Base-by-base conservation (phyloP, 2,113 vertebrate species). In the Heliornis fulica region DNA sequence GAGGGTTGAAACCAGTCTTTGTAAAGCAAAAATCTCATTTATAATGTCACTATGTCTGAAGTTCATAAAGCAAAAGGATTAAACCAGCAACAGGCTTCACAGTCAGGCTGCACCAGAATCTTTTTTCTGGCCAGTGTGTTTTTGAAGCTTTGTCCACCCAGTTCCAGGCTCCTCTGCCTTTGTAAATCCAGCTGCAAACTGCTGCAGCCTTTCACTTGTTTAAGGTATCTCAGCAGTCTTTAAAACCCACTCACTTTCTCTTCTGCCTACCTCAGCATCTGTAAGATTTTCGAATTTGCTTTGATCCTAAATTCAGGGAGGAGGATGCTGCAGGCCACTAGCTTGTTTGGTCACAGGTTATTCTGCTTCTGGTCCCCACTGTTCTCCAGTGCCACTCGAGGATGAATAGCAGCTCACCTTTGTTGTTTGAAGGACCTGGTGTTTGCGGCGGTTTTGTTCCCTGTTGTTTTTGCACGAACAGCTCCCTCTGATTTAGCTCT, bases 381-480 rank as follows among this genome's bases (percentile, higher is more conserved):
- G 12, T 29, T 90, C 32, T 57, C 45, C 54, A 66, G 43, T 38
- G 21, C 68, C 64, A 56, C 69, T 84, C 2, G 1, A 54, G 31
- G 51, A 88, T 83, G 78, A 95, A 92, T 32, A 92, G 41, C 26
- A 83, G 50, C 32, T 87, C 60, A 54, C 51, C 21, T 74, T 84
- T 94, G 41, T 68, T 91, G 60, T 84, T 54, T 80, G 61, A 80
- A 90, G 68, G 46, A 80, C 66, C 61, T 77, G n/a, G n/a, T 91
- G 57, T 81, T 89, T 95, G 50, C 56, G 50, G 38, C 1, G 3
- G 11, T 48, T 94, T 85, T 66, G 16, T 83, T 87, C 78, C 38
- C 36, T 63, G n/a, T 59, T 83, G 31, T 6, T 83, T 94, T 90
- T 78, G 29, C 31, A 22, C 43, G 56, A 89, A 71, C 51, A 83